These are phyloP conservation scores for Blennius ocellaris DNA, from an alignment of 2,113 vertebrate species.

Conservation along the genomic window DNA sequence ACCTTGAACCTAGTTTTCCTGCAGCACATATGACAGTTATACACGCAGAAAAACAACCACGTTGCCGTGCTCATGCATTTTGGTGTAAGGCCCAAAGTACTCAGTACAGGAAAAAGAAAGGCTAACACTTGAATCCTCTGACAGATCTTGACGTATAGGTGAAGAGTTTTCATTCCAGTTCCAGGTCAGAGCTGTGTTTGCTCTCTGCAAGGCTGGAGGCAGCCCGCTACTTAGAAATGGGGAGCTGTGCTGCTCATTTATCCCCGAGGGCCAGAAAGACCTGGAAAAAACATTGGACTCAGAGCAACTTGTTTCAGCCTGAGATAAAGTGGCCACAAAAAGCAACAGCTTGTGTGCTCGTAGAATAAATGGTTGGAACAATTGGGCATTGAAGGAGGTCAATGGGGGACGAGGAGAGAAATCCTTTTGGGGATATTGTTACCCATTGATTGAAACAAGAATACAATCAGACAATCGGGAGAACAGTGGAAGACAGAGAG, in stretches of 20 bases:
- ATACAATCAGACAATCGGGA: not conserved
- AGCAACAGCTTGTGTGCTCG: not conserved
- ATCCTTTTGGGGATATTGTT: not conserved
- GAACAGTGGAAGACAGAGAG: not conserved
- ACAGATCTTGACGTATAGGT: not conserved
- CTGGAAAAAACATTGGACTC: not conserved
- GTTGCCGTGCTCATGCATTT: too few relatives aligned
- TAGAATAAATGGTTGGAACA: not conserved
- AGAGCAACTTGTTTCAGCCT: not conserved
- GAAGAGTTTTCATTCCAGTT: slow-evolving; percentile 1
- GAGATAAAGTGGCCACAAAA: not conserved
- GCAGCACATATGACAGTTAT: too few relatives aligned
- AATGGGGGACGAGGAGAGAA: not conserved
- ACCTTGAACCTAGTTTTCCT: too few relatives aligned
- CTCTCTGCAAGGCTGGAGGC: not conserved
- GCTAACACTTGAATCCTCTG: not conserved
- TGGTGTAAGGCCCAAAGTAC: not conserved
- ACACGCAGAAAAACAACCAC: too few relatives aligned
- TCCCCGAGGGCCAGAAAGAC: not conserved
- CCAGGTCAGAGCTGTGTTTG: slow-evolving; percentile 1
- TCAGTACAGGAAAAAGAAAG: not conserved
- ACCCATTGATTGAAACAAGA: slow-evolving; percentile 6
- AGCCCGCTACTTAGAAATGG: slow-evolving; percentile 8
- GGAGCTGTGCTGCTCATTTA: not conserved
- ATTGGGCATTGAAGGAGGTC: not conserved